Evolutionary conservation across 2,113 vertebrate genomes (phyloP).

Genomic region (Acrocephalus arundinaceus): DNA sequence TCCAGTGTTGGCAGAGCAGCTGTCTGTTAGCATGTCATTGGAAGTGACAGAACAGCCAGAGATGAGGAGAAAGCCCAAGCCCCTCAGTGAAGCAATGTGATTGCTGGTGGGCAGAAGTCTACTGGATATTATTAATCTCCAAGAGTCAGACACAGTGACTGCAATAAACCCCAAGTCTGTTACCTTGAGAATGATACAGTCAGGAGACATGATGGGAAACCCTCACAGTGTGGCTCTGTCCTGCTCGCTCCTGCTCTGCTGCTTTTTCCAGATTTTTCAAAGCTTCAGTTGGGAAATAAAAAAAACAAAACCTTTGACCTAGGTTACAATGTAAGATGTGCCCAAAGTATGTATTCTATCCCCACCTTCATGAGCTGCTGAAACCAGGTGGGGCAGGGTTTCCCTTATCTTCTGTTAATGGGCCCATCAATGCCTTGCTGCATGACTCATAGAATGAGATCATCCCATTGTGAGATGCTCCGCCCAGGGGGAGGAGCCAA

Average conservation of each 20-base stretch:
- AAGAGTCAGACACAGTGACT: slow-evolving; percentile 4
- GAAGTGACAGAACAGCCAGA: background rate
- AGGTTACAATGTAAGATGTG: no score
- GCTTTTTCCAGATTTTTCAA: background rate
- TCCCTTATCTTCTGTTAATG: no score
- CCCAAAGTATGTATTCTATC: no score
- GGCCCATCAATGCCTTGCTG: no score
- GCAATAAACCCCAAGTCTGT: slow-evolving; percentile 34
- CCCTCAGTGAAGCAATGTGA: fast-evolving
- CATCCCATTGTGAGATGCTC: no score
- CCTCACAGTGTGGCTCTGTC: background rate
- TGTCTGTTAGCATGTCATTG: background rate
- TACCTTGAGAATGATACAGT: background rate
- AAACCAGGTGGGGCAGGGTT: no score
- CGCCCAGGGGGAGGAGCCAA: no score
- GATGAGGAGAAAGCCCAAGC: background rate
- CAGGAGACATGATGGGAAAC: background rate
- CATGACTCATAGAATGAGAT: no score
- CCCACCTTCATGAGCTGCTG: no score
- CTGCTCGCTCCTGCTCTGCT: background rate
- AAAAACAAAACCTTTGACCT: background rate
- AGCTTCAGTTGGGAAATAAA: background rate
- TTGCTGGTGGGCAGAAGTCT: background rate
- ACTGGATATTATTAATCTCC: slow-evolving; percentile 29
- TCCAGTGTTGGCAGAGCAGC: background rate